phyloP scores from a whole-genome alignment of 2,113 vertebrate genomes.

The Pogonocichla stellata region DNA sequence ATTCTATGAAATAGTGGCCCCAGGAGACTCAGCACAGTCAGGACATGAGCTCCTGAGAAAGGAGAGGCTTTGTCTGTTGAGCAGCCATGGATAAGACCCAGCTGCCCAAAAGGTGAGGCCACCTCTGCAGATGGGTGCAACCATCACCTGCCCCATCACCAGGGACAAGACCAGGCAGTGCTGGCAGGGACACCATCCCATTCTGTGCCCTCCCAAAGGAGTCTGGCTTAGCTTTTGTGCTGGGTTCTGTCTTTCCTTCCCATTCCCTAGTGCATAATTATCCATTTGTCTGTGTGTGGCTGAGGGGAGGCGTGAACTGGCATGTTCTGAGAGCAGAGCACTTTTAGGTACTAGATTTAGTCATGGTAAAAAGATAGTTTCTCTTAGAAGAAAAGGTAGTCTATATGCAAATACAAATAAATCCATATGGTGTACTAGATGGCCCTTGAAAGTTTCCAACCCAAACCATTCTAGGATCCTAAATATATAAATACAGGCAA shows the following conservation, averaged over 20 bases:
- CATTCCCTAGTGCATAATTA: not conserved
- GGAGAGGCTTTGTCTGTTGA: not conserved
- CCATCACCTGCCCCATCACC: not conserved
- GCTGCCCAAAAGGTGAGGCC: not conserved
- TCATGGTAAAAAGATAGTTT: not conserved
- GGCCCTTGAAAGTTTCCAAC: not conserved
- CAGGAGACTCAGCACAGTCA: not conserved
- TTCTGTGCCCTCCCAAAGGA: not conserved
- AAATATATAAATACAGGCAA: not conserved
- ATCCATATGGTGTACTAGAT: not conserved
- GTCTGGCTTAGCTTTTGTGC: not conserved
- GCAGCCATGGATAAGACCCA: rapidly evolving
- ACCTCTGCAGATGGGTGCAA: not conserved
- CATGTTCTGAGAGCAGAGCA: not conserved
- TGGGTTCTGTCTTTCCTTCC: not conserved
- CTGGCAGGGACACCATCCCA: rapidly evolving
- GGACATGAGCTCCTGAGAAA: not conserved
- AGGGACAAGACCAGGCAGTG: rapidly evolving
- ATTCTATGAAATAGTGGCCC: not conserved
- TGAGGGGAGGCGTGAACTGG: not conserved
- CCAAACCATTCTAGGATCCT: not conserved
- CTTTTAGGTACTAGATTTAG: not conserved
- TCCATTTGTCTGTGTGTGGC: not conserved
- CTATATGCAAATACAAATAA: not conserved
- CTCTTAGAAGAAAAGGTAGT: not conserved